Evolutionary conservation across 2,113 vertebrate genomes (phyloP).

Genomic region (Anthoscopus minutus): DNA sequence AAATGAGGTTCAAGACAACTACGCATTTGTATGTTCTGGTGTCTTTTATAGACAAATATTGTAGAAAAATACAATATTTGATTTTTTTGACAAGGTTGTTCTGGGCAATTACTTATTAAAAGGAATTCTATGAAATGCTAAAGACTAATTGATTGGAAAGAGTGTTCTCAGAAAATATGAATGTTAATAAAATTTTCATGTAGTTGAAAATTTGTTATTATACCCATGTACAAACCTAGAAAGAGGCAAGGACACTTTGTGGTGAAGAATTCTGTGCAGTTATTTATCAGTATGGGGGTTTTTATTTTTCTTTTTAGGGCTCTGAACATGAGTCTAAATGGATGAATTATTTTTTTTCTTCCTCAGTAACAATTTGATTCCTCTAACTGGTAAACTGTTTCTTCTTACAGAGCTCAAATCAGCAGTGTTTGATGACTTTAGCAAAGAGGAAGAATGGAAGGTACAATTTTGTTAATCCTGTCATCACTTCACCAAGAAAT

Average conservation of each 20-base stretch:
- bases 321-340: neutral
- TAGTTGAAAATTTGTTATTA: neutral
- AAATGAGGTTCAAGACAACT: neutral
- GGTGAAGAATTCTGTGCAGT: neutral
- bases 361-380: neutral
- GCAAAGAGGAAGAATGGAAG: constrained; percentile 79
- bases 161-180: neutral
- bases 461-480: constrained; percentile 27
- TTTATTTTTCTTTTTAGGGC: neutral
- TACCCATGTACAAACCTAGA: neutral
- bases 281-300: neutral
- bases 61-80: neutral
- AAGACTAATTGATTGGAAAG: neutral
- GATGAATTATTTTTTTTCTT: neutral
- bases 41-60: neutral
- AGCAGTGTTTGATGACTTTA: constrained; percentile 73
- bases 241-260: neutral
- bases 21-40: neutral
- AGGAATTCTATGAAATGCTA: neutral
- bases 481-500: neutral
- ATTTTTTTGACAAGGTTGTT: neutral
- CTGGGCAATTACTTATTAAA: neutral
- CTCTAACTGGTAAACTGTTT: neutral
- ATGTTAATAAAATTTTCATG: neutral
- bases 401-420: constrained; percentile 72